Evolutionary conservation across 2,113 vertebrate species (phyloP).

Genomic region (Mugil cephalus): DNA sequence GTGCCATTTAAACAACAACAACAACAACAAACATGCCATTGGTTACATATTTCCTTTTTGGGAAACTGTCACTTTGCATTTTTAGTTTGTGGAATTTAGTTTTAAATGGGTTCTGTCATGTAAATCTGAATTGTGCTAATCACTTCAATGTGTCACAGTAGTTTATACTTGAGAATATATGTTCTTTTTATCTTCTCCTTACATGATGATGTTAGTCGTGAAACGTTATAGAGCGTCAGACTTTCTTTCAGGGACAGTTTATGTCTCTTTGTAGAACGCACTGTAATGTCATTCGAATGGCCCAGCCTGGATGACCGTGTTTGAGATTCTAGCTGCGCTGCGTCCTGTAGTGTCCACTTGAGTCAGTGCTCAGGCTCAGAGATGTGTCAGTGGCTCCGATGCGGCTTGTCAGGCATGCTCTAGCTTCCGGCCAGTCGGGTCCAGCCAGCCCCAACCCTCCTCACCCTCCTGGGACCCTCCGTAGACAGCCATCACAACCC

Average conservation of each 20-base stretch:
- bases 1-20: too few species aligned
- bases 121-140: too few species aligned
- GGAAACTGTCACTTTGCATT: too few species aligned
- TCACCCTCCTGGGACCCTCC: slow-evolving; percentile 70
- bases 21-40: too few species aligned
- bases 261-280: slow-evolving; percentile 30
- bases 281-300: slow-evolving; percentile 50
- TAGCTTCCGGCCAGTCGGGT: slow-evolving; percentile 65
- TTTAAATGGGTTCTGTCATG: too few species aligned
- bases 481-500: slow-evolving; percentile 75
- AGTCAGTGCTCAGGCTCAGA: slow-evolving; percentile 71
- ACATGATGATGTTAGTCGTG: not conserved
- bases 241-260: slow-evolving; percentile 27
- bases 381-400: slow-evolving; percentile 81
- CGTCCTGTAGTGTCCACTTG: slow-evolving; percentile 73
- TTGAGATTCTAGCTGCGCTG: slow-evolving; percentile 68
- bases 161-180: too few species aligned
- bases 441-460: slow-evolving; percentile 66
- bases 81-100: too few species aligned
- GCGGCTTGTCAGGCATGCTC: slow-evolving; percentile 83
- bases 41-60: too few species aligned
- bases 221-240: not conserved
- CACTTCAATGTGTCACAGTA: too few species aligned
- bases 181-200: not conserved
- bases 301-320: slow-evolving; percentile 60